Conservation (phyloP, 2,888 invertebrate genomes). For the Dyspetes luteomarginatus region DNA sequence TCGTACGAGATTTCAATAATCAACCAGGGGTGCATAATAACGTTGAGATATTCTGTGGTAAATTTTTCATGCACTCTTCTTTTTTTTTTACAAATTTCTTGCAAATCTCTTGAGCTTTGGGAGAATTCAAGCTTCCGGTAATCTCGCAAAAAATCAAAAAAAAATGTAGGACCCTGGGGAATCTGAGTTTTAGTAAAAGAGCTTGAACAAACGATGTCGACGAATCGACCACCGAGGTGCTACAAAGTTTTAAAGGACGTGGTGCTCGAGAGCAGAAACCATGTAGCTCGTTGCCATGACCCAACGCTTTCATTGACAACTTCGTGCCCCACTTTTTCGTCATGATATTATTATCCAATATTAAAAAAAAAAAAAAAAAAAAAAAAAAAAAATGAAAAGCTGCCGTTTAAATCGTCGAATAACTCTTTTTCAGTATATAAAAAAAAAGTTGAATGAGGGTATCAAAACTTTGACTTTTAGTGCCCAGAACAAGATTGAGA, state of each 20-base stretch:
- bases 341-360: constrained; percentile 7
- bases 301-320: constrained; percentile 10
- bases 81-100: too few species aligned
- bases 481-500: constrained; percentile 49
- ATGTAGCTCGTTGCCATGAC: neutral
- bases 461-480: constrained; percentile 50
- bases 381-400: neutral
- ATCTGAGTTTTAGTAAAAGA: neutral
- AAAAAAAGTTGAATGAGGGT: constrained; percentile 20
- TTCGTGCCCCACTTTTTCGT: constrained; percentile 24
- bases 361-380: constrained; percentile 10
- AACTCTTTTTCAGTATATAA: neutral
- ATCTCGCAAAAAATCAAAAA: too few species aligned
- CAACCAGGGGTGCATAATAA: too few species aligned
- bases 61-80: too few species aligned
- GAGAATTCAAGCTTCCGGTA: too few species aligned
- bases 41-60: too few species aligned
- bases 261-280: neutral
- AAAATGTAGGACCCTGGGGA: neutral
- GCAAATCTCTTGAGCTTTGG: too few species aligned
- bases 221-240: neutral
- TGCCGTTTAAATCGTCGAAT: neutral
- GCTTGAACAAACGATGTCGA: neutral
- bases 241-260: neutral
- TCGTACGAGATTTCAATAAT: too few species aligned